phyloP scores from a whole-genome alignment of 2,797 vertebrate genomes.

The Uromys caudimaculatus region DNA sequence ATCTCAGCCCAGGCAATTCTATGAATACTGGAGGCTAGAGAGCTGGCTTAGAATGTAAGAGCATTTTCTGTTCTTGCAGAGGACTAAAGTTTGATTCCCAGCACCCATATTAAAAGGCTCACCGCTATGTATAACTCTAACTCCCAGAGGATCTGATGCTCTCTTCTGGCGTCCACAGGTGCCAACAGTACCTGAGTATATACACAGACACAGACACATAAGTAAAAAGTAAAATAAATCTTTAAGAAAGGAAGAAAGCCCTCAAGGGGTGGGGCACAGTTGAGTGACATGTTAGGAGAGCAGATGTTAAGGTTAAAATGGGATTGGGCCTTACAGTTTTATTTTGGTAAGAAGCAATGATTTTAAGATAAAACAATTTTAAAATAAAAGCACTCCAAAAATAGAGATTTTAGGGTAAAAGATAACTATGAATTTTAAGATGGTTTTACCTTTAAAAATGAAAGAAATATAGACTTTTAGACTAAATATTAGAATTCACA shows the following conservation, averaged over 20 bases:
- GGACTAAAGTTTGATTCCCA: background rate
- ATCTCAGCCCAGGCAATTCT: background rate
- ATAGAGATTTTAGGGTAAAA: background rate
- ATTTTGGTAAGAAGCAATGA: background rate
- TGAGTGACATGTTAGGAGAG: background rate
- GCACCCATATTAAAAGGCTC: background rate
- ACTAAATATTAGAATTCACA: background rate
- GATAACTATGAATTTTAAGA: background rate
- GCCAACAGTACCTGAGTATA: too few relatives aligned
- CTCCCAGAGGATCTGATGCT: too few relatives aligned
- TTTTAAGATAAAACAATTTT: conserved; percentile 17
- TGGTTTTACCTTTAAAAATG: background rate
- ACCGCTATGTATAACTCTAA: background rate
- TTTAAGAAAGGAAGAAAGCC: background rate
- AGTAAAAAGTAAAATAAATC: background rate
- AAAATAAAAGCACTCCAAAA: background rate
- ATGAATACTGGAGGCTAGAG: background rate
- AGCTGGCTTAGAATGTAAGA: background rate
- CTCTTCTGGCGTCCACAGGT: background rate
- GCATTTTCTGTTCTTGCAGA: background rate
- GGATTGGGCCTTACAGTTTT: background rate
- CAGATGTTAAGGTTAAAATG: background rate
- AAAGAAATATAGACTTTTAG: background rate
- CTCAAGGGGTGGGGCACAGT: background rate
- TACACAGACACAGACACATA: background rate